Evolutionary conservation across 2,797 vertebrate genomes (phyloP).

Genomic region (Enteromius radiatus): DNA sequence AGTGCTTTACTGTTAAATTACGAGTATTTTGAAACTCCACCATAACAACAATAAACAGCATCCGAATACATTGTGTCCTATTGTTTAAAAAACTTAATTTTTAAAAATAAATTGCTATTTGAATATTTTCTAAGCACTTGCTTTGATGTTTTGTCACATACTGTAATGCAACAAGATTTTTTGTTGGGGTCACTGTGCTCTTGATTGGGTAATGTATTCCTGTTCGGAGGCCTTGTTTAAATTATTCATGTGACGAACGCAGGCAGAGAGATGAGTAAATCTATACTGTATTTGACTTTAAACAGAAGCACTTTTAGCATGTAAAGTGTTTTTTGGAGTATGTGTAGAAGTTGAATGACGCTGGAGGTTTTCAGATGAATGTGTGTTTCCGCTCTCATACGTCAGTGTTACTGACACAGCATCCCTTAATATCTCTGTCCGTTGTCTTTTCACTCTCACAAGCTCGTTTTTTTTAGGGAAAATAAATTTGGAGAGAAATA

Average conservation of each 20-base stretch:
- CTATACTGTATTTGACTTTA: not conserved
- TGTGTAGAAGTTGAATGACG: not conserved
- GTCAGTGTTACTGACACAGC: conserved; percentile 78
- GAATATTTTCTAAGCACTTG: not conserved
- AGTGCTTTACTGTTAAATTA: no score
- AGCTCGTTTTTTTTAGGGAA: not conserved
- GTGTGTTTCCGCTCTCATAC: conserved; percentile 71
- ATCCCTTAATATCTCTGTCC: conserved; percentile 71
- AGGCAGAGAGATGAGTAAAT: not conserved
- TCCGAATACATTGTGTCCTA: not conserved
- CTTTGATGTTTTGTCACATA: not conserved
- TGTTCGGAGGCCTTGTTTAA: not conserved
- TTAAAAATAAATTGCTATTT: not conserved
- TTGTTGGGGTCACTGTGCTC: not conserved
- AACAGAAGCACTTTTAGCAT: not conserved
- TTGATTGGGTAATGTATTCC: not conserved
- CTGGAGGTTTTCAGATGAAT: conserved; percentile 10
- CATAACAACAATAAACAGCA: not conserved
- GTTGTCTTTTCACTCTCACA: conserved; percentile 64
- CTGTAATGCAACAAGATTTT: not conserved
- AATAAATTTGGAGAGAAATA: not conserved
- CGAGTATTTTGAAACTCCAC: no score
- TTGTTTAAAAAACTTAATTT: not conserved
- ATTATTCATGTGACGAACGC: not conserved
- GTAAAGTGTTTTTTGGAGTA: not conserved